Percentiles rank a stretch among this genome's conserved stretches.
Evolutionary conservation across 2,888 invertebrate species (phyloP).

Genomic region (Aphelenchoides bicaudatus): DNA sequence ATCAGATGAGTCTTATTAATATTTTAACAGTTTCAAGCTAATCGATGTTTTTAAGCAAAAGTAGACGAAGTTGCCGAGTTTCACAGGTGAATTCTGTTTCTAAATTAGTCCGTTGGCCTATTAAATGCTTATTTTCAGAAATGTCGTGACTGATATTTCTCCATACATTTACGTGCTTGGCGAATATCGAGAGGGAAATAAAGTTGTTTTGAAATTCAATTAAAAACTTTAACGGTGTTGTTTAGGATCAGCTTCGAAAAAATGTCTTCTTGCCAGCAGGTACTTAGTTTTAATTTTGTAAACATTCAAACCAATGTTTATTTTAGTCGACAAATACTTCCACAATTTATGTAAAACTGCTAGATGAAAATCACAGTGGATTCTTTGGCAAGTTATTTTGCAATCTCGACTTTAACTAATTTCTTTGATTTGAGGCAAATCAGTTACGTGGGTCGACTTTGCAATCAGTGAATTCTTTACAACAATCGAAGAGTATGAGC

Average conservation of each 20-base stretch:
- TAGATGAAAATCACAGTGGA: constrained; percentile 38
- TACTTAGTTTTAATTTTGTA: no score
- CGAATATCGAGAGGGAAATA: constrained; percentile 23
- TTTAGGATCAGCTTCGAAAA: constrained; percentile 28
- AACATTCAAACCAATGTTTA: no score
- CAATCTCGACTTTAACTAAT: no score
- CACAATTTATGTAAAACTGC: constrained; percentile 37
- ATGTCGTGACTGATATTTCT: constrained; percentile 28
- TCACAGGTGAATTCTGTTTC: constrained; percentile 32
- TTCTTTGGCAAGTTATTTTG: no score
- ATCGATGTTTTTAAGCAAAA: constrained; percentile 31
- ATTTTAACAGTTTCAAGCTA: constrained; percentile 20
- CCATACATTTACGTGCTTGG: constrained; percentile 17
- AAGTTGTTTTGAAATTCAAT: constrained; percentile 21
- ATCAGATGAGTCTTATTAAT: not conserved
- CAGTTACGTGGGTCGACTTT: constrained; percentile 50
- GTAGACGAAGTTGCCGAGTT: constrained; percentile 38
- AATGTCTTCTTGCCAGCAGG: constrained; percentile 46
- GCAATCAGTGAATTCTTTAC: constrained; percentile 22
- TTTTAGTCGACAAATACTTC: constrained; percentile 42
- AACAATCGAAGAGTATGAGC: constrained; percentile 35
- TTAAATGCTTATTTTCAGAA: no score
- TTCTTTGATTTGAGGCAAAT: constrained; percentile 28
- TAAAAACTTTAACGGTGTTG: not conserved
- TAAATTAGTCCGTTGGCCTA: no score